Base-by-base conservation (phyloP, 2,888 invertebrate species). In the Stictocephala bisonia region DNA sequence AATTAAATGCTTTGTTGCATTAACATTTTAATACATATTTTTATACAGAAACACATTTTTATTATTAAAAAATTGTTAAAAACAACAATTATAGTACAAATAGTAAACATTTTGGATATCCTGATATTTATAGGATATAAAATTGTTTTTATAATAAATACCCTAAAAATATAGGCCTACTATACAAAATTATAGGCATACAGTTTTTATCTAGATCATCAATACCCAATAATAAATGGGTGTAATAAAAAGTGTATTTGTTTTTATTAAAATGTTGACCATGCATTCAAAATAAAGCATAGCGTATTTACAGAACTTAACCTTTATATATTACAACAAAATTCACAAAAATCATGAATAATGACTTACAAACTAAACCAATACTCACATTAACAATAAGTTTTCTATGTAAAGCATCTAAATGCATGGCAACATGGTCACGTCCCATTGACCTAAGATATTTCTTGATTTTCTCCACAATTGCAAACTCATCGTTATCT, bases 391-490 rank as follows among this genome's bases (percentile, higher is more conserved):
- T 83, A 20, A 81, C 79, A 76, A 84, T 83, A 7, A 86, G 80
- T 76, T 83, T 84, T 53, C 84, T 81, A 77, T 85, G 83, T 48
- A 85, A 79, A 70, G 84, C 84, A 13, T 82, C 80, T 78, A 86
- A 83, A 1, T 80, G 77, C 13, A 82, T 82, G 3, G 84, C 84
- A 79, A 84, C 84, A 72, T 81, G 82, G 40, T 83, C 83, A 73
- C 82, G 77, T 3, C 76, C 76, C 44, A 79, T 77, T n/a, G 71
- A 76, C 20, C 75, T 78, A 6, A 81, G 71, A 60, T 80, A 79
- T 67, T 80, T 77, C 70, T 81, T 81, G 53, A 81, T 76, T 53
- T 76, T 80, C 48, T 80, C 79, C 3, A 77, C 75, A 24, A 80
- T 74, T 31, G 77, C 71, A 50, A 79, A 77, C 74, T 81, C 81